Conservation (phyloP, 1,140 invertebrate genomes). For the Acyrthosiphon pisum region DNA sequence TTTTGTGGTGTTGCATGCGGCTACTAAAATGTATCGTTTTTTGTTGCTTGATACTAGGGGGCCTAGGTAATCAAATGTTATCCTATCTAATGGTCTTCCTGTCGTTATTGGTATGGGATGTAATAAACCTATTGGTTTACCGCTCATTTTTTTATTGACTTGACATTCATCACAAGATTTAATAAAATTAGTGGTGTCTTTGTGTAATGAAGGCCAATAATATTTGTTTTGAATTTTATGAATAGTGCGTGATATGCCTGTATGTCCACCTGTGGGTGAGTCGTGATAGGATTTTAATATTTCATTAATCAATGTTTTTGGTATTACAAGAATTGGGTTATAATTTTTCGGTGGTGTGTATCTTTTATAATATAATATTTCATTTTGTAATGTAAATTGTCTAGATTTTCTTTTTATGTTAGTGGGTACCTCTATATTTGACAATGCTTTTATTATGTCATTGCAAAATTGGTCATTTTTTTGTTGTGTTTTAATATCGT, state of each 20-base stretch:
- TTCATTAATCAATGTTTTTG: background rate
- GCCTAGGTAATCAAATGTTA: background rate
- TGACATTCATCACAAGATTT: background rate
- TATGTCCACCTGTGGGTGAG: background rate
- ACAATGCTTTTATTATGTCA: too few relatives aligned
- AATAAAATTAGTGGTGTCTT: background rate
- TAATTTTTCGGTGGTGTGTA: too few relatives aligned
- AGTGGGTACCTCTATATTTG: background rate
- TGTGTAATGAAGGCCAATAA: background rate
- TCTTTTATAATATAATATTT: background rate
- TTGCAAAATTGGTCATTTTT: too few relatives aligned
- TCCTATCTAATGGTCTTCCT: background rate
- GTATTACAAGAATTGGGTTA: too few relatives aligned
- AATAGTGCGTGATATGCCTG: background rate
- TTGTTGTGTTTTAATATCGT: too few relatives aligned
- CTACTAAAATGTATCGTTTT: background rate
- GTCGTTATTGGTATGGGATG: background rate
- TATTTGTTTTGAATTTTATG: constrained; percentile 5
- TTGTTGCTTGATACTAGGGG: background rate
- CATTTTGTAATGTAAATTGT: background rate
- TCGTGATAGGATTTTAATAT: background rate
- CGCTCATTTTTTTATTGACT: too few relatives aligned
- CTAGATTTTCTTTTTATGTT: background rate
- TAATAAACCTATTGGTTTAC: too few relatives aligned
- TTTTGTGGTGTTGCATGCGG: background rate